Evolutionary conservation across 2,888 invertebrate species (phyloP), one percentile per base, ranked within the genome.

Genomic region (Drosophila yooni): DNA sequence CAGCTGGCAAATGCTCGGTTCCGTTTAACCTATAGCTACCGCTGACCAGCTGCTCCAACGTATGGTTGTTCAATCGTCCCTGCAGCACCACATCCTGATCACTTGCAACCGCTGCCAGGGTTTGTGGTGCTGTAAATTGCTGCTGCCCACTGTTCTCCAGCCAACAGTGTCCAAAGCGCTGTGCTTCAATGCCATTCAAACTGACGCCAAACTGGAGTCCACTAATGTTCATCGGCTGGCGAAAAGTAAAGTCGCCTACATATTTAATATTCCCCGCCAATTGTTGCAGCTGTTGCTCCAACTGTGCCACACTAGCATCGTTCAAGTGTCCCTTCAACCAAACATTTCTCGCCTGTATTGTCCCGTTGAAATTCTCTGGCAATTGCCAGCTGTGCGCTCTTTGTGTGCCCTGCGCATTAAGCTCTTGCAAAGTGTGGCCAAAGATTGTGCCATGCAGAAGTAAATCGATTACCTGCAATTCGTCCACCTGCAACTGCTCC

Each of bases 11-110:
- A 6, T 90, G 90, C 90, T 95, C 95, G 66, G 93, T 82, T 33
- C 89, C 91, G 38, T 94, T 93, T 72, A 94, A 94, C 82, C 94
- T 94, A 65, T 95, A 93, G 58, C 94, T 94, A 58, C 94, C 94
- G 38, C 92, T 80, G 11, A 93, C 81, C 36, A 95, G 87, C 58
- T 94, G 90, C 1, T 92, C 84, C 27, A 95, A 80, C 40, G 93
- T 90, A 21, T 94, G 91, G 13, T 93, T 93, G 81, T 94, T 94
- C 4, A 95, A 71, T 21, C 82, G 90, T n/a, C 93, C 92, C 1
- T 56, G 56, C 1, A 93, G 63, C 38, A 70, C 52, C 8, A 92
- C 29, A 40, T 91, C 88, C 1, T 78, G 57, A 5, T 70, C 66
- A 21, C 76, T 79, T 2, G 74, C 54, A n/a, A 91, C 53, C 1